These are phyloP conservation scores for Penaeus indicus DNA, from an alignment of 1,140 invertebrate species.

Conservation along the genomic window DNA sequence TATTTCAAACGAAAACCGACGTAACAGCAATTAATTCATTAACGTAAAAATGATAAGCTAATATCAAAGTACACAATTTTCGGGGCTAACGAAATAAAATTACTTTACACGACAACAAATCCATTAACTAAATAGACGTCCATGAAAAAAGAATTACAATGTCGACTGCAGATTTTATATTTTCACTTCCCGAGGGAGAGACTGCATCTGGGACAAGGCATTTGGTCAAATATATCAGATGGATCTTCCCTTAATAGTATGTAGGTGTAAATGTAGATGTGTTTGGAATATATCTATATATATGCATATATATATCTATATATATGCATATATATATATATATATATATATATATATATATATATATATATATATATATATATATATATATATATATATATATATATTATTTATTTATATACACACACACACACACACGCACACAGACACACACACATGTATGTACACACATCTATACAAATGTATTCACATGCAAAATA, in stretches of 20 bases:
- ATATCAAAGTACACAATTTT: too few species aligned
- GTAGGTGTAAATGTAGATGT: neutral
- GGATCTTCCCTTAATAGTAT: neutral
- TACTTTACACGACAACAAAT: too few species aligned
- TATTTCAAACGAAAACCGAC: too few species aligned
- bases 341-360: constrained; percentile 35
- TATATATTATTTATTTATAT: neutral
- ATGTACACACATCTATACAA: constrained; percentile 7
- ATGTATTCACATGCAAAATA: neutral
- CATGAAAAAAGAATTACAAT: too few species aligned
- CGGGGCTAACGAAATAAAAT: too few species aligned
- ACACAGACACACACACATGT: neutral
- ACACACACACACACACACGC: neutral
- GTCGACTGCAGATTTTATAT: too few species aligned
- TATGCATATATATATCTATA: neutral
- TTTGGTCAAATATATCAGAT: too few species aligned
- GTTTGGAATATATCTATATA: neutral
- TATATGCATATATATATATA: constrained; percentile 33
- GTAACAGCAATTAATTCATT: too few species aligned
- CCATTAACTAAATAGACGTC: too few species aligned
- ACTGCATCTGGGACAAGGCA: too few species aligned
- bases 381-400: neutral
- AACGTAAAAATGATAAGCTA: too few species aligned
- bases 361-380: constrained; percentile 26
- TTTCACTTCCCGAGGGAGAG: too few species aligned